phyloP scores from a whole-genome alignment of 2,797 vertebrate species.

The Macropus fuliginosus region DNA sequence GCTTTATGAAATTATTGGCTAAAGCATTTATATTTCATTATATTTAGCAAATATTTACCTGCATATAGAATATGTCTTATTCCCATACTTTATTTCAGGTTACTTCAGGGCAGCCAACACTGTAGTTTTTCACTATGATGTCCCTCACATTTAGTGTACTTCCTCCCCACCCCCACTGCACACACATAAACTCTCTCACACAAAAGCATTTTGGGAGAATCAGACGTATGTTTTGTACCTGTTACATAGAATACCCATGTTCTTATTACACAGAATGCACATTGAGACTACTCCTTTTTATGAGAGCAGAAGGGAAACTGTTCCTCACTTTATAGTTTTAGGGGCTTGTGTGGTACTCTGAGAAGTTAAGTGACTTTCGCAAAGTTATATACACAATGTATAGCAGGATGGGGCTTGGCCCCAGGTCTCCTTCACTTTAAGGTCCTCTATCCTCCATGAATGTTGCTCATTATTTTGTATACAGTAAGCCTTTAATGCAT shows the following conservation, averaged over 20 bases:
- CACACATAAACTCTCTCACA: not conserved
- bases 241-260: not conserved
- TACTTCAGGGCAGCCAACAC: not conserved
- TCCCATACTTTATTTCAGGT: not conserved
- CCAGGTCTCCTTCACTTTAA: not conserved
- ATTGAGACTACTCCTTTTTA: not conserved
- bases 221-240: not conserved
- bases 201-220: not conserved
- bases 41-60: not conserved
- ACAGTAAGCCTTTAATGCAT: not conserved
- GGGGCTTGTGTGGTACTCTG: not conserved
- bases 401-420: not conserved
- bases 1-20: not conserved
- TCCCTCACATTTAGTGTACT: not conserved
- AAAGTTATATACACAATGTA: not conserved
- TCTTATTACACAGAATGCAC: not conserved
- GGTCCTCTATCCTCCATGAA: not conserved
- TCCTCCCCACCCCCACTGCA: accelerated
- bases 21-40: not conserved
- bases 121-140: not conserved
- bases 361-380: not conserved
- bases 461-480: not conserved
- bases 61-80: not conserved
- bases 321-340: not conserved
- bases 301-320: not conserved